Base-by-base conservation (phyloP, 2,113 vertebrate genomes). In the Penelope pileata region DNA sequence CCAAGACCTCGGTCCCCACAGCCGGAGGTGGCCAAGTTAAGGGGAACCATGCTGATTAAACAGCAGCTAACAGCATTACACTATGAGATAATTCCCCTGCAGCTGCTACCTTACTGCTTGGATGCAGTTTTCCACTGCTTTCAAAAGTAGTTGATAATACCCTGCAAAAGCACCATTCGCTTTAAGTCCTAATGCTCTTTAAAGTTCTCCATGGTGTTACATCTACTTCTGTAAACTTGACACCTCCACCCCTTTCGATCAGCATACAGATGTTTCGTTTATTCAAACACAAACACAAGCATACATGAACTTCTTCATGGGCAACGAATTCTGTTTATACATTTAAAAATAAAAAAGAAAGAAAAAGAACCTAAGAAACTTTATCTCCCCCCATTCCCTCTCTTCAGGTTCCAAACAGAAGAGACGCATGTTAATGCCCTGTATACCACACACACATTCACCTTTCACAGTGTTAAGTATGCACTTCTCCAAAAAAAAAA, bases 271-370 rank as follows among this genome's bases (percentile, higher is more conserved):
- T 34, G 3, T 77, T 32, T 24, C 2, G 3, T 13, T 77, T 66
- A 53, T 7, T 90, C 50, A 63, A 36, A 58, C 7, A 23, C 18
- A 30, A 51, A 42, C 15, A 64, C 21, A 58, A 29, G 26, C 6
- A 16, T 11, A 5, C 8, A 24, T 0, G 1, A 22, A 27, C 21
- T 32, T n/a, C 9, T 34, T 53, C 4, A 22, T 0, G 3, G 47
- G 14, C 21, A 9, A 26, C 12, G 5, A 36, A 23, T 40, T 40
- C 27, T 38, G 13, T 16, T 82, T n/a, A n/a, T 38, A 10, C 8
- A 76, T 9, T 63, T 2, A 23, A 74, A 34, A 48, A 21, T 5
- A 83, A 12, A 51, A 3, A 30, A 74, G 26, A 48, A n/a, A n/a
- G n/a, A n/a, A 26, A 7, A 83, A 14, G 10, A 22, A 26, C 6